Percentiles rank a stretch among this genome's conserved stretches.
Conservation (phyloP, 2,113 vertebrate genomes). For the Pagrus major region DNA sequence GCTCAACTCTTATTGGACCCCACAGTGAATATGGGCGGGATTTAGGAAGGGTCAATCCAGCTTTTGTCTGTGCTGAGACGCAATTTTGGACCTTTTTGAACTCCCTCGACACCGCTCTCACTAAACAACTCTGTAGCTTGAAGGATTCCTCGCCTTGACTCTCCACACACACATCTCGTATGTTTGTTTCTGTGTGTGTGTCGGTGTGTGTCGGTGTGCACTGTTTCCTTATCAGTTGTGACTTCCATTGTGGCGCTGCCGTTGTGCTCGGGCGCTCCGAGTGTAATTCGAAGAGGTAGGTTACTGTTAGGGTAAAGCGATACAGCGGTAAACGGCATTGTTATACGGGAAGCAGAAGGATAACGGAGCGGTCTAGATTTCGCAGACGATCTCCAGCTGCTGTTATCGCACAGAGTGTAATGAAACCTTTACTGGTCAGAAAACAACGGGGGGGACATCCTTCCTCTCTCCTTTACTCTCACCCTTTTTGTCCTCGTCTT, state of each 20-base stretch:
- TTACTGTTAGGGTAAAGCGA: slow-evolving; percentile 75
- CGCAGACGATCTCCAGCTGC: slow-evolving; percentile 68
- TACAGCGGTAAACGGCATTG: slow-evolving; percentile 65
- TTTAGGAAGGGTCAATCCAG: too few relatives aligned
- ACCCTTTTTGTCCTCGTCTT: slow-evolving; percentile 32
- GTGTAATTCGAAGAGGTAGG: slow-evolving; percentile 78
- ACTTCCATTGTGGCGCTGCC: slow-evolving; percentile 37
- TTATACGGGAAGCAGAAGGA: slow-evolving; percentile 73
- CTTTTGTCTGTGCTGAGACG: too few relatives aligned
- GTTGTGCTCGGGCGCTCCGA: slow-evolving; percentile 24
- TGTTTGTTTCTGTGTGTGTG: not conserved
- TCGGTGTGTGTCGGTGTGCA: slow-evolving; percentile 16
- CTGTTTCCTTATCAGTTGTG: slow-evolving; percentile 61
- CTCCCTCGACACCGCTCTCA: not conserved
- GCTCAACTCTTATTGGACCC: too few relatives aligned
- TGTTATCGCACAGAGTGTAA: slow-evolving; percentile 66
- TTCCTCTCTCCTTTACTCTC: slow-evolving; percentile 31
- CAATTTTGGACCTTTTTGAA: not conserved
- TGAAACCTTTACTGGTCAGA: slow-evolving; percentile 67
- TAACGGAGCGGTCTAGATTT: slow-evolving; percentile 75
- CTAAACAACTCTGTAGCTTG: not conserved
- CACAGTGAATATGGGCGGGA: too few relatives aligned
- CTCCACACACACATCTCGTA: not conserved
- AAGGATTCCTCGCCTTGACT: not conserved
- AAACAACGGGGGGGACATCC: slow-evolving; percentile 47